Evolutionary conservation across 64 coral and sea anemone species (phyloP).

Genomic region (Catalaphyllia jardinei): DNA sequence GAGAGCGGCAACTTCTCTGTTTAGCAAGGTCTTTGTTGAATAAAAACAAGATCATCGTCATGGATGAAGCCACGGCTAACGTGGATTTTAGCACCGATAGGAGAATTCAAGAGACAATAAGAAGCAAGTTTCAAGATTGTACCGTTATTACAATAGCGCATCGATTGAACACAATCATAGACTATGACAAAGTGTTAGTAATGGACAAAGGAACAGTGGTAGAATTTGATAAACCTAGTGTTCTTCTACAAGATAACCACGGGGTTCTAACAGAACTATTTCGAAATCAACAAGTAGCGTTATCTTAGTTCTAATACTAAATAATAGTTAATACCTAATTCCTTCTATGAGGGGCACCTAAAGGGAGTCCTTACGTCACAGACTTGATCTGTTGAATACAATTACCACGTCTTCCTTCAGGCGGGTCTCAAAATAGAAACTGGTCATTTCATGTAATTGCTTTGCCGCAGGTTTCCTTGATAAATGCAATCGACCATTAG

Average conservation of each 20-base stretch:
- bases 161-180: constrained; percentile 92
- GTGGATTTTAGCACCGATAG: constrained; percentile 92
- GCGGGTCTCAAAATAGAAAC: too few species aligned
- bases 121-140: constrained; percentile 87
- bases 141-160: constrained; percentile 97
- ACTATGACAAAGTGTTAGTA: constrained; percentile 92
- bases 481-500: background rate
- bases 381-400: too few species aligned
- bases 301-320: constrained; percentile 26
- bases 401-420: too few species aligned
- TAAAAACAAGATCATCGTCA: constrained; percentile 92
- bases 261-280: constrained; percentile 86
- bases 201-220: constrained; percentile 84
- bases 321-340: background rate
- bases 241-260: constrained; percentile 63
- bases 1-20: constrained; percentile 82
- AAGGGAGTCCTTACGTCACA: background rate
- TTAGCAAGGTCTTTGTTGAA: constrained; percentile 89
- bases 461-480: background rate
- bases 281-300: constrained; percentile 81
- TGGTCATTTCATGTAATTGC: too few species aligned
- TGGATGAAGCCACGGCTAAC: constrained; percentile 94
- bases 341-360: too few species aligned
- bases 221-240: constrained; percentile 81
- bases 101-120: constrained; percentile 89